phyloP scores from a whole-genome alignment of 2,888 invertebrate genomes.

The Linhomoeus sp. region DNA sequence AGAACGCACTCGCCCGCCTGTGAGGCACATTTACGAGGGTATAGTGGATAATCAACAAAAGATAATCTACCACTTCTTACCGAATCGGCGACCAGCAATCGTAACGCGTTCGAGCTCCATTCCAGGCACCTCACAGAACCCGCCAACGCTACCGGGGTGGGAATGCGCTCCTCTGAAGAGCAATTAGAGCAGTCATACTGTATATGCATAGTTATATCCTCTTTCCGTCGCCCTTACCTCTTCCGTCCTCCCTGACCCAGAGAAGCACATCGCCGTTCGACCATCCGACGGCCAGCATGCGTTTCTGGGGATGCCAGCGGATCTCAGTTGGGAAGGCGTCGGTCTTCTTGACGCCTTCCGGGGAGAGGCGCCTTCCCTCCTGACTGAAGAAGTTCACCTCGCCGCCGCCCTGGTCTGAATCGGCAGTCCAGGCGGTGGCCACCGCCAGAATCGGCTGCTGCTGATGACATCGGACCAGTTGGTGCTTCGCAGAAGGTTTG shows the following conservation, averaged over 20 bases:
- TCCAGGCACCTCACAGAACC: constrained; percentile 3
- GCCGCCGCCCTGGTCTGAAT: too few species aligned
- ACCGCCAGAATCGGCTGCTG: background rate
- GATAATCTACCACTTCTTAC: background rate
- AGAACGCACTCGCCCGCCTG: background rate
- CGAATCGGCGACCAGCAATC: constrained; percentile 7
- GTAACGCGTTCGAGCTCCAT: constrained; percentile 7
- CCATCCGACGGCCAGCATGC: constrained; percentile 17
- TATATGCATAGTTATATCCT: background rate
- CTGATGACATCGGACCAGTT: background rate
- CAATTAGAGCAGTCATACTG: background rate
- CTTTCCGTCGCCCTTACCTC: background rate
- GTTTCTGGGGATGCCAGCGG: constrained; percentile 16
- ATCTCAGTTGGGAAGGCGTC: constrained; percentile 2
- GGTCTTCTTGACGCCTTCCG: background rate
- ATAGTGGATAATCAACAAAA: background rate
- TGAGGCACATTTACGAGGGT: background rate
- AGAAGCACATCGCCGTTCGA: constrained; percentile 11
- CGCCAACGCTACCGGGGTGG: background rate
- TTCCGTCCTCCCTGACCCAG: background rate
- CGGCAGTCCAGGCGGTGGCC: background rate
- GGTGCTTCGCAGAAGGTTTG: too few species aligned
- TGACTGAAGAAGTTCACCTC: background rate
- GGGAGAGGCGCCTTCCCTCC: too few species aligned
- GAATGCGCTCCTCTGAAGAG: background rate